Evolutionary conservation across 2,888 invertebrate genomes (phyloP).

Genomic region (Drosophila anceps): DNA sequence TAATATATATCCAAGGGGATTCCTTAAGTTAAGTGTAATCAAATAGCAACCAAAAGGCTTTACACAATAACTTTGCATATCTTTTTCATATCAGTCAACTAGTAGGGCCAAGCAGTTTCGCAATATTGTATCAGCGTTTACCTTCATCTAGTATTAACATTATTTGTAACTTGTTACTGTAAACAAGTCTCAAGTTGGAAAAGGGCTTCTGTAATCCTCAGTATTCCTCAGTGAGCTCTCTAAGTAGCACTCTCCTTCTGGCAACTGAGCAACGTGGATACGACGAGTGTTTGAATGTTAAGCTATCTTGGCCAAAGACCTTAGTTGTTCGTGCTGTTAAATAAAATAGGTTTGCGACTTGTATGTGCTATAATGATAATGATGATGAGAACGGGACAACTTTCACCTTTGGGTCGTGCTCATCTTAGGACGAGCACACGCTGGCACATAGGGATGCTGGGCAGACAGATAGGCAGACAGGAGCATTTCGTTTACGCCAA

Average conservation of each 20-base stretch:
- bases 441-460: background rate
- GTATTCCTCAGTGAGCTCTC: background rate
- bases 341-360: background rate
- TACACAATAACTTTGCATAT: too few species aligned
- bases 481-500: conserved; percentile 10
- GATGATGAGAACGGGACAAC: background rate
- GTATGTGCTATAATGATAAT: background rate
- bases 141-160: too few species aligned
- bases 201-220: too few species aligned
- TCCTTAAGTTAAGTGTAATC: too few species aligned
- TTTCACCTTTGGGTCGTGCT: background rate
- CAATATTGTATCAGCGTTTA: too few species aligned
- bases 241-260: background rate
- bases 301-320: background rate
- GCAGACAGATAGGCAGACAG: conserved; percentile 1
- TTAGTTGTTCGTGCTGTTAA: background rate
- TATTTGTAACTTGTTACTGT: too few species aligned
- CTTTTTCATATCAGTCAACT: too few species aligned
- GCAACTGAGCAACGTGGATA: too few species aligned
- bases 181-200: too few species aligned
- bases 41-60: too few species aligned
- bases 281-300: background rate
- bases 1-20: too few species aligned
- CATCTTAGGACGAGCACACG: background rate
- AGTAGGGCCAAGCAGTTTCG: too few species aligned